Conservation (phyloP, 2,113 vertebrate species). For the Poeciliopsis retropinna region DNA sequence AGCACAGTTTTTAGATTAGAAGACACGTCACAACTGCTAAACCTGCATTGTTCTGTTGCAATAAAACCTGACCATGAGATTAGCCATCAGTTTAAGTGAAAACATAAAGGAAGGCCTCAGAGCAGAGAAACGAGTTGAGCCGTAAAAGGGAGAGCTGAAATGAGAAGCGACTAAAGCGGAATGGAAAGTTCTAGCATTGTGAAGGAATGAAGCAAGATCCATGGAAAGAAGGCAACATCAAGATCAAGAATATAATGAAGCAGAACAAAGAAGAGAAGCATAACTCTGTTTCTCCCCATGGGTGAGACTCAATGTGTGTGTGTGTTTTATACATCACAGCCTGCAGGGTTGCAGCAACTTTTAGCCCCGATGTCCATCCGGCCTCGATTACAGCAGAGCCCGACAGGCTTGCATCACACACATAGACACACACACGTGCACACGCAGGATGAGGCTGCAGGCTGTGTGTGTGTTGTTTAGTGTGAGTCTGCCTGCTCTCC, state of each 20-base stretch:
- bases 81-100: background rate
- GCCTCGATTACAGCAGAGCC: conserved; percentile 68
- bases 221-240: conserved; percentile 27
- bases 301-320: conserved; percentile 16
- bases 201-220: conserved; percentile 39
- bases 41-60: background rate
- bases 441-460: conserved; percentile 22
- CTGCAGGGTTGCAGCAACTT: conserved; percentile 64
- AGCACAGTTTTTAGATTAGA: background rate
- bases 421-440: conserved; percentile 21
- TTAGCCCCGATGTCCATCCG: conserved; percentile 68
- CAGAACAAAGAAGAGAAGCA: conserved; percentile 45
- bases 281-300: conserved; percentile 4
- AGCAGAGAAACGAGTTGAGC: background rate
- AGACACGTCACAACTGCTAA: background rate
- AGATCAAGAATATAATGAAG: conserved; percentile 53
- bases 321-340: conserved; percentile 60
- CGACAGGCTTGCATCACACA: conserved; percentile 63
- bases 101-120: background rate
- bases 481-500: conserved; percentile 43
- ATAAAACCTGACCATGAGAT: conserved; percentile 9
- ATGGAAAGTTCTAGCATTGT: conserved; percentile 2
- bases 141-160: conserved; percentile 5
- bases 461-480: conserved; percentile 35
- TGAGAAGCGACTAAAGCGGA: background rate